phyloP scores from a whole-genome alignment of 2,797 vertebrate species.

The Rhyacichthys aspro region DNA sequence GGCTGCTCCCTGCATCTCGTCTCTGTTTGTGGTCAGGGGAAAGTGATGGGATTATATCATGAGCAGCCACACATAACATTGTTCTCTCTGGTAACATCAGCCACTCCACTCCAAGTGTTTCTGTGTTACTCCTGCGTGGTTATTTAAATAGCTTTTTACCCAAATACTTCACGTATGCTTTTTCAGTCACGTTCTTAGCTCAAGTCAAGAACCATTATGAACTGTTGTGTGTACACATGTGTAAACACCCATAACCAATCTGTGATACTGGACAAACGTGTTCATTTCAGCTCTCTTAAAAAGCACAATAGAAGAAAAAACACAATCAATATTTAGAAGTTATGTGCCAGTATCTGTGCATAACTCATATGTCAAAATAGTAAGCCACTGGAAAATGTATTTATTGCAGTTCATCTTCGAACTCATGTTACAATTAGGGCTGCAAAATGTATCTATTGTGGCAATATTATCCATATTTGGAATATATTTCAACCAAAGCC shows the following conservation, averaged over 20 bases:
- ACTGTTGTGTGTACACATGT: constrained; percentile 4
- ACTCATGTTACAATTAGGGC: too few relatives aligned
- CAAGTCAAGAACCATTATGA: constrained; percentile 4
- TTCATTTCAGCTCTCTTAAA: not conserved
- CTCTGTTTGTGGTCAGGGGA: constrained; percentile 48
- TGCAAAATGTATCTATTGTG: too few relatives aligned
- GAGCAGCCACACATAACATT: constrained; percentile 16
- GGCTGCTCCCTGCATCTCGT: constrained; percentile 21
- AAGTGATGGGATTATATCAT: constrained; percentile 35
- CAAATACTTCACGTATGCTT: too few relatives aligned
- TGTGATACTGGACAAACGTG: not conserved
- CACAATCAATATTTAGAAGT: not conserved
- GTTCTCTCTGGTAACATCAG: constrained; percentile 5
- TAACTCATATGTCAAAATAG: too few relatives aligned
- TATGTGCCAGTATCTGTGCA: too few relatives aligned
- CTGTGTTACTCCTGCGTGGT: not conserved
- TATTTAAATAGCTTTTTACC: constrained; percentile 7
- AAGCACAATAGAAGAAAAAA: not conserved
- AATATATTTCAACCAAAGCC: too few relatives aligned
- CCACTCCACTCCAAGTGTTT: not conserved
- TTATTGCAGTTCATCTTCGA: too few relatives aligned
- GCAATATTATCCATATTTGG: too few relatives aligned
- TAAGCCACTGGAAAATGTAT: too few relatives aligned
- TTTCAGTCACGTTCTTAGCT: not conserved
- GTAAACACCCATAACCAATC: constrained; percentile 1